Percentiles rank a stretch among this genome's conserved stretches.
Evolutionary conservation across 2,888 invertebrate species (phyloP).

Genomic region (Eubasilissa splendida): DNA sequence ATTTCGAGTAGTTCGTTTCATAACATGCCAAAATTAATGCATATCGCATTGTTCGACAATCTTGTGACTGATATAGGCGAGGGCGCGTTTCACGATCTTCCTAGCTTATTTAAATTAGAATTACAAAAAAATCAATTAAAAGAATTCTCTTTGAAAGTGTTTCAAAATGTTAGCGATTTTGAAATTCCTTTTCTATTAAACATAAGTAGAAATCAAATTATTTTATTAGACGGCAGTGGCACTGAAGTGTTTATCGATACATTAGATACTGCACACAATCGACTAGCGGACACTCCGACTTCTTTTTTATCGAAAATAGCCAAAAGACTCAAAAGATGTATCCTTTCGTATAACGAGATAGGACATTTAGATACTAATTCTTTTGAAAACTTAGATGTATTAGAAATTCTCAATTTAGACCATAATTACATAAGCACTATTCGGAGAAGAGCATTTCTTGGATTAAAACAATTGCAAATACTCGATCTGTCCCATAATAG

Average conservation of each 20-base stretch:
- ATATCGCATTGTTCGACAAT: conserved; percentile 89
- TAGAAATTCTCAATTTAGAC: conserved; percentile 83
- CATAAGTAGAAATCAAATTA: conserved; percentile 80
- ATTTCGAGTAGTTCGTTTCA: conserved; percentile 82
- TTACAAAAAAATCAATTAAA: conserved; percentile 85
- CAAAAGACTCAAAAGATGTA: conserved; percentile 77
- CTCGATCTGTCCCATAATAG: conserved; percentile 85
- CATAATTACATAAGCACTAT: conserved; percentile 82
- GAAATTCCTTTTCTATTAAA: conserved; percentile 82
- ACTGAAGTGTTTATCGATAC: conserved; percentile 76
- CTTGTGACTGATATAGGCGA: conserved; percentile 81
- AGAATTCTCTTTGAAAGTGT: conserved; percentile 78
- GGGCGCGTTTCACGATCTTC: conserved; percentile 83
- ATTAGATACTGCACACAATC: conserved; percentile 81
- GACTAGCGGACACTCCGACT: conserved; percentile 77
- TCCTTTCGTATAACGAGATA: conserved; percentile 83
- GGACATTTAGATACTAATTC: conserved; percentile 80
- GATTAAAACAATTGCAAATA: conserved; percentile 82
- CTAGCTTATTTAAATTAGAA: conserved; percentile 84
- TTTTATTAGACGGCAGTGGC: conserved; percentile 67
- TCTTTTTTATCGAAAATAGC: conserved; percentile 77
- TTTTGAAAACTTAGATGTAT: conserved; percentile 79
- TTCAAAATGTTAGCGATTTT: conserved; percentile 78
- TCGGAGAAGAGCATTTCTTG: conserved; percentile 84
- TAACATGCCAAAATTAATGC: conserved; percentile 84